Percentiles rank a stretch among this genome's conserved stretches.
phyloP scores from a whole-genome alignment of 2,113 vertebrate genomes.

The Reinhardtius hippoglossoides region DNA sequence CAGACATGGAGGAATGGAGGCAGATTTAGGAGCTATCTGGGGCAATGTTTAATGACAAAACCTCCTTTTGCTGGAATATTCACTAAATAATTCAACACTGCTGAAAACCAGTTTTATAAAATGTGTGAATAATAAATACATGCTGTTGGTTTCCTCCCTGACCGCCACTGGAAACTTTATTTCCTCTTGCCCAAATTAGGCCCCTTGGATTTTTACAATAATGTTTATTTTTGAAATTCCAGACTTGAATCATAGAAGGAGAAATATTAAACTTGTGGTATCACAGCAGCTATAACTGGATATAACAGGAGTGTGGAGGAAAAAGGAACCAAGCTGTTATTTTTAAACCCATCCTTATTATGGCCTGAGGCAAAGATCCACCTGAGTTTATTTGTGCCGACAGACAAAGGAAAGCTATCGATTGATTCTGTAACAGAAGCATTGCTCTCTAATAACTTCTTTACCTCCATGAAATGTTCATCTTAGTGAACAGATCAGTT shows the following conservation, averaged over 20 bases:
- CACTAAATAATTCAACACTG: constrained; percentile 80
- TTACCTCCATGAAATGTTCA: constrained; percentile 9
- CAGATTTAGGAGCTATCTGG: constrained; percentile 55
- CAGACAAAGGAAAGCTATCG: constrained; percentile 26
- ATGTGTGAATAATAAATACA: constrained; percentile 78
- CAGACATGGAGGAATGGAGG: background rate
- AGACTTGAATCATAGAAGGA: constrained; percentile 5
- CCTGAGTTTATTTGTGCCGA: constrained; percentile 39
- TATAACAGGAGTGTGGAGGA: background rate
- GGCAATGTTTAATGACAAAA: constrained; percentile 79
- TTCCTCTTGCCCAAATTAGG: constrained; percentile 49
- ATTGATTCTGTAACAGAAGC: constrained; percentile 29
- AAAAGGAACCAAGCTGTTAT: constrained; percentile 16
- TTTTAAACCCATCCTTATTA: constrained; percentile 20
- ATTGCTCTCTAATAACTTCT: constrained; percentile 29
- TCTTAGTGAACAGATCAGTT: background rate
- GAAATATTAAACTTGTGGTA: constrained; percentile 10
- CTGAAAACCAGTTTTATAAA: constrained; percentile 74
- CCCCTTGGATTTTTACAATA: constrained; percentile 33
- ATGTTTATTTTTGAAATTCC: background rate
- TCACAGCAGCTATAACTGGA: background rate
- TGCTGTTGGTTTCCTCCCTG: constrained; percentile 64
- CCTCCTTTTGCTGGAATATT: constrained; percentile 76
- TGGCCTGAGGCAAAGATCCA: constrained; percentile 34
- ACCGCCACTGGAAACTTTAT: constrained; percentile 34